Conservation (phyloP, 2,888 invertebrate genomes). For the Aleiodes testaceus region DNA sequence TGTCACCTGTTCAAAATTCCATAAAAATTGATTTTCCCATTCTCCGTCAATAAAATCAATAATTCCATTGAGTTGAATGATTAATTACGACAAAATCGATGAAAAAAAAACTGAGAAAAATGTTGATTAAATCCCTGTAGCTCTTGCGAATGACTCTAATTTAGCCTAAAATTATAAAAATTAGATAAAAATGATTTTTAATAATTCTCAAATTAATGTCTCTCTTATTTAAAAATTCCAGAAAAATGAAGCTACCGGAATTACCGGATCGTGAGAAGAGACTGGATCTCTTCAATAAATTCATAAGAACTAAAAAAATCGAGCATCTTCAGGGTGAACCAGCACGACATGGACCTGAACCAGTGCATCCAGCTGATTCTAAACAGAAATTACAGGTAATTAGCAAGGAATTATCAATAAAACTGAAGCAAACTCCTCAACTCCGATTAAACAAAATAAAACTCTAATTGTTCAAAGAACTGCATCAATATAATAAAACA, state of each 20-base stretch:
- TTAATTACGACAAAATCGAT: neutral
- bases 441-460: too few species aligned
- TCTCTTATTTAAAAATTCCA: constrained; percentile 49
- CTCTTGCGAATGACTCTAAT: constrained; percentile 8
- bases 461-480: too few species aligned
- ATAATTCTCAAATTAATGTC: constrained; percentile 19
- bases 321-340: constrained; percentile 78
- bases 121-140: constrained; percentile 4
- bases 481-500: too few species aligned
- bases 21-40: neutral
- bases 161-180: neutral
- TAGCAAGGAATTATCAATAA: too few species aligned
- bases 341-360: constrained; percentile 68
- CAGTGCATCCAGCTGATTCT: constrained; percentile 73
- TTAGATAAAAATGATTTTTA: neutral
- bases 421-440: too few species aligned
- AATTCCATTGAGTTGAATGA: neutral
- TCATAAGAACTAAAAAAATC: constrained; percentile 90
- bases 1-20: neutral
- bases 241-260: constrained; percentile 75
- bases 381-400: constrained; percentile 78
- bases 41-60: neutral
- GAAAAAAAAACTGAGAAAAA: neutral
- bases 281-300: constrained; percentile 85
- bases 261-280: constrained; percentile 79